These are phyloP conservation scores for Eunapius fragilis DNA, from an alignment of 37 sponge, comb jelly and placozoan genomes.

Conservation along the genomic window DNA sequence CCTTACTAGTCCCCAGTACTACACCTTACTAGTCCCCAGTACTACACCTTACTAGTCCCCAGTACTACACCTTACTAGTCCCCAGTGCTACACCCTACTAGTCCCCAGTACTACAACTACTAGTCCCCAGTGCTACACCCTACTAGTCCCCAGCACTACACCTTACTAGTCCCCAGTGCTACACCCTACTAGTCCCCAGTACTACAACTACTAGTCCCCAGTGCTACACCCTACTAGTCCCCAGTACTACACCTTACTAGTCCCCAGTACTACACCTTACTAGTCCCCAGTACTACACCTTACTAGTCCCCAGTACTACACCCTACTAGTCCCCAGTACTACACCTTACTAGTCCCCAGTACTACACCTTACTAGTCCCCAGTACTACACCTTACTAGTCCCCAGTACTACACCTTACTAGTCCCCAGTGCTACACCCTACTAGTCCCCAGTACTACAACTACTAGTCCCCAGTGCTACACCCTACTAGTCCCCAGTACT, in stretches of 20 bases:
- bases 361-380: background rate
- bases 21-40: too few relatives aligned
- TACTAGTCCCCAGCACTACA: too few relatives aligned
- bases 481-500: too few relatives aligned
- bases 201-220: background rate
- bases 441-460: too few relatives aligned
- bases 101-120: too few relatives aligned
- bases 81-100: background rate
- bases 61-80: background rate
- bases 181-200: background rate
- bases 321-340: background rate
- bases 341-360: too few relatives aligned
- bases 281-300: background rate
- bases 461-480: background rate
- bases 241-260: too few relatives aligned
- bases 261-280: background rate
- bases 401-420: too few relatives aligned
- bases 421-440: background rate
- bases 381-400: background rate
- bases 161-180: background rate
- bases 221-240: background rate
- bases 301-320: too few relatives aligned
- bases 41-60: background rate
- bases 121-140: background rate
- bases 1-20: background rate